Evolutionary conservation across 2,888 invertebrate species (phyloP), one percentile per base, ranked within the genome.

Genomic region (Pheosia tremula): DNA sequence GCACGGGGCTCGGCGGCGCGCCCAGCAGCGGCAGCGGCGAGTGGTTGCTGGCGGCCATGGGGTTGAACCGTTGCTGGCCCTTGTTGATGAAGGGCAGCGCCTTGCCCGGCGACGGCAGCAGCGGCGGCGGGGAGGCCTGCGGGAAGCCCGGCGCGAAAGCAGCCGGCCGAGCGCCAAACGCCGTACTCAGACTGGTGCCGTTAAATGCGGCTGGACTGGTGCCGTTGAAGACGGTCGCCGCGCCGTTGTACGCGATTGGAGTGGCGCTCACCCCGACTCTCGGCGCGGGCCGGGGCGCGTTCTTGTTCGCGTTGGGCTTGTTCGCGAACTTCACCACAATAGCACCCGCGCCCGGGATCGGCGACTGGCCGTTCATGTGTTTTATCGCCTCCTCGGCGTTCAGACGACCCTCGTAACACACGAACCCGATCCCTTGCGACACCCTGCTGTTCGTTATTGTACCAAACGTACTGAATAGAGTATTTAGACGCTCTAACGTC

Each of bases 81-180:
- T 94, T 94, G 80, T 90, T 94, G 79, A 94, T 91, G 82, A 94
- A 93, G 3, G 94, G 93, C 70, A 94, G 85, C 56, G 94, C 93
- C 79, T 94, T 94, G 74, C 94, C 94, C 1, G 93, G 94, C 41
- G 94, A 93, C 3, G 94, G 92, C 73, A 93, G 83, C 69, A 94
- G 83, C 24, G 94, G 93, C 63, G 94, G 93, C 58, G 93, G 93
- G 39, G 92, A 90, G 13, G 88, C 90, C 78, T 91, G 91, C 58
- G 91, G 90, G 78, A 89, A 93, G 63, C 89, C 90, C 11, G 90
- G 85, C 63, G 88, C 88, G 71, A 90, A 91, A 2, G 88, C 85
- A 8, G 87, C 79, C 6, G 90, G 85, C 37, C 93, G 86, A 58
- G 91, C 85, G 36, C 91, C 89, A 71, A 91, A 91, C 6, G 91